Percentiles rank a stretch among this genome's conserved stretches.
Conservation (phyloP, 2,113 vertebrate genomes). For the Burhinus oedicnemus region DNA sequence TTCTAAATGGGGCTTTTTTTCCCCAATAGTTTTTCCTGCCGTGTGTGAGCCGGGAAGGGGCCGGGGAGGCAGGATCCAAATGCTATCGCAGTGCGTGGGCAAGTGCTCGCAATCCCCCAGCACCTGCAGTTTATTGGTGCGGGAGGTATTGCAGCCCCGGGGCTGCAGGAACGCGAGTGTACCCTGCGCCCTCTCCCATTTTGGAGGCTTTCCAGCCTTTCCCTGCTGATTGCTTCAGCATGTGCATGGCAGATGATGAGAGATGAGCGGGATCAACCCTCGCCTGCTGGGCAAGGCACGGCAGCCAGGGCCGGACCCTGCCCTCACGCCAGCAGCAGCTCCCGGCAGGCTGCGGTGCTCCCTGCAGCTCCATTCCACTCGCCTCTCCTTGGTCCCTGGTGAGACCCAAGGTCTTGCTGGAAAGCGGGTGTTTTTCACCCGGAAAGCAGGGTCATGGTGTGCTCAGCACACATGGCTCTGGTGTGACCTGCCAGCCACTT, state of each 20-base stretch:
- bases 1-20: not conserved
- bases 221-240: not conserved
- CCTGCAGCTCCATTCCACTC: accelerated
- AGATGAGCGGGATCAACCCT: not conserved
- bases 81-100: not conserved
- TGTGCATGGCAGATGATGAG: not conserved
- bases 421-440: not conserved
- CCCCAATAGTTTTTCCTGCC: too few relatives aligned
- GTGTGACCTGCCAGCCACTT: not conserved
- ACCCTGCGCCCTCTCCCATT: not conserved
- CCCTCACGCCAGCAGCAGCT: accelerated
- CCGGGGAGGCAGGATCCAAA: not conserved
- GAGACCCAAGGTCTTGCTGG: not conserved
- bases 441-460: accelerated
- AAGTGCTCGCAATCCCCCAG: not conserved
- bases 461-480: accelerated
- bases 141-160: not conserved
- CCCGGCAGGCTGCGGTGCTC: not conserved
- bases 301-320: not conserved
- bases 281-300: not conserved
- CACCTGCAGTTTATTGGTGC: not conserved
- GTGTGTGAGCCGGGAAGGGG: not conserved
- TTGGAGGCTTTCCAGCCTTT: slow-evolving; percentile 17
- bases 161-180: not conserved
- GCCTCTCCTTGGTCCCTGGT: accelerated